Percentiles rank a stretch among this genome's conserved stretches.
These are phyloP conservation scores for Xyliphius kryptos DNA, from an alignment of 2,113 vertebrate species.

Conservation along the genomic window DNA sequence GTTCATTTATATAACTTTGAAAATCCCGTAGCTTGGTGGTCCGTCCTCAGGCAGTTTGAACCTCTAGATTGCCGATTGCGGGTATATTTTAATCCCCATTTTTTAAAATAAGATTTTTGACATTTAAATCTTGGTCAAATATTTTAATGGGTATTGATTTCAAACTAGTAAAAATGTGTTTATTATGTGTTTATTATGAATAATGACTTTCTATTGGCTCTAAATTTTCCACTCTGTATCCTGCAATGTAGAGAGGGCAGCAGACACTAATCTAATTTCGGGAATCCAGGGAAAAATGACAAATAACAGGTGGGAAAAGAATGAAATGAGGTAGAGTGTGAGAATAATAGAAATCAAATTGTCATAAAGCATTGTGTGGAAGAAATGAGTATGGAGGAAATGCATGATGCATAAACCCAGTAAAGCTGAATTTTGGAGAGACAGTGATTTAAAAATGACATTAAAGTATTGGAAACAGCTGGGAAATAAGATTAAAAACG, in stretches of 20 bases:
- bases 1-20: no score
- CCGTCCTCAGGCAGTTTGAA: no score
- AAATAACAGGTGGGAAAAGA: slow-evolving; percentile 3
- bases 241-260: slow-evolving; percentile 6
- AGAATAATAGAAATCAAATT: slow-evolving; percentile 11
- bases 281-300: slow-evolving; percentile 2
- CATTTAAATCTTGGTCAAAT: no score
- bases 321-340: slow-evolving; percentile 12
- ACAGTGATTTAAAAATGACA: not conserved
- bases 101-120: no score
- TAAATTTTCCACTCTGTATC: not conserved
- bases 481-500: not conserved
- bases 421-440: not conserved
- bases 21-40: no score
- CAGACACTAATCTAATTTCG: slow-evolving; percentile 16
- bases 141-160: no score
- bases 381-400: not conserved
- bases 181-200: no score
- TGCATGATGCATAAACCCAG: not conserved
- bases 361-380: not conserved
- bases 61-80: no score
- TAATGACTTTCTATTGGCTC: no score
- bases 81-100: no score
- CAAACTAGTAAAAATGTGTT: no score
- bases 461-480: slow-evolving; percentile 1